Evolutionary conservation across 2,797 vertebrate species (phyloP).

Genomic region (Gobio occitaniae): DNA sequence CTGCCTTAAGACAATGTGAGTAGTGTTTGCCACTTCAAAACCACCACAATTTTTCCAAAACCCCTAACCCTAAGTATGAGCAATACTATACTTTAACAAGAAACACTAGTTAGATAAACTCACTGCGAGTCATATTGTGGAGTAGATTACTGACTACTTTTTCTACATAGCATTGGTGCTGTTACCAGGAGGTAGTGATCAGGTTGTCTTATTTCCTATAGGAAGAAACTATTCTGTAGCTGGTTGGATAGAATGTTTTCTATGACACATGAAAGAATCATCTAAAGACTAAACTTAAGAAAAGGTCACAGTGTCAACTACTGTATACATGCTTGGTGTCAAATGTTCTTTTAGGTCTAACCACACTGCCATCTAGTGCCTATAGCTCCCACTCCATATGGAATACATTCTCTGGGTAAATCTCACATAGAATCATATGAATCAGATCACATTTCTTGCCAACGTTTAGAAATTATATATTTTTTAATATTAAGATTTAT

Average conservation of each 20-base stretch:
- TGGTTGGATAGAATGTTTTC: not conserved
- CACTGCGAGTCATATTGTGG: not conserved
- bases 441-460: not conserved
- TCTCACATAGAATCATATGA: not conserved
- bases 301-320: constrained; percentile 29
- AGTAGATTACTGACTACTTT: not conserved
- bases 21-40: not conserved
- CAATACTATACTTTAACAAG: not conserved
- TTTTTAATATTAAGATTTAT: not conserved
- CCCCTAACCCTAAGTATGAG: not conserved
- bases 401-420: constrained; percentile 20
- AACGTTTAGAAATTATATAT: not conserved
- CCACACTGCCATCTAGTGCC: constrained; percentile 63
- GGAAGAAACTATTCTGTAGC: not conserved
- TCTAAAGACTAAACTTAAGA: constrained; percentile 27
- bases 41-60: not conserved
- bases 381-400: not conserved
- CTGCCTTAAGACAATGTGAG: not conserved
- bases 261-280: not conserved
- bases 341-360: constrained; percentile 26
- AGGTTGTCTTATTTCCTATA: not conserved
- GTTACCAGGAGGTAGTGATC: not conserved
- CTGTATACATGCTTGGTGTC: not conserved
- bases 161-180: not conserved
- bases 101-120: constrained; percentile 2